Evolutionary conservation across 2,888 invertebrate species (phyloP).

Genomic region (Dione vanillae): DNA sequence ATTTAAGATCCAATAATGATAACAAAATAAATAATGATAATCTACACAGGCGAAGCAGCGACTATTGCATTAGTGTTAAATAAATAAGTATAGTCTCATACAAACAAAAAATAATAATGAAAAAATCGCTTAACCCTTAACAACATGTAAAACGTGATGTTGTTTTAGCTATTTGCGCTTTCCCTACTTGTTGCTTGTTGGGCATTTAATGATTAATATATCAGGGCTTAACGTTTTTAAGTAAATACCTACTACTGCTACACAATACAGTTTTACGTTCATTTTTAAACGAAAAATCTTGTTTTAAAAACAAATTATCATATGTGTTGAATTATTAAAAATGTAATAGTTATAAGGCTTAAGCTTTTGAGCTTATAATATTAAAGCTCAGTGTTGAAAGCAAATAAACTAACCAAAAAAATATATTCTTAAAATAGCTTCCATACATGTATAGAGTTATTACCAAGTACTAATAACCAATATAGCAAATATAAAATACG

Average conservation of each 20-base stretch:
- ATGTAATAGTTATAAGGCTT: background rate
- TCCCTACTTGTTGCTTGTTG: slow-evolving; percentile 16
- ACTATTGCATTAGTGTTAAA: too few species aligned
- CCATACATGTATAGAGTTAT: background rate
- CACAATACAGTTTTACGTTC: background rate
- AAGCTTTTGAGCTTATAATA: background rate
- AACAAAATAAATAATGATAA: too few species aligned
- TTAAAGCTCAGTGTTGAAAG: background rate
- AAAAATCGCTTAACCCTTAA: slow-evolving; percentile 8
- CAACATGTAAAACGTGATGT: background rate
- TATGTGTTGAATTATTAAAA: background rate
- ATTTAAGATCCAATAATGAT: too few species aligned
- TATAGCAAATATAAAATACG: background rate
- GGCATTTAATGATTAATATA: slow-evolving; percentile 11
- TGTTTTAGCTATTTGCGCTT: slow-evolving; percentile 14
- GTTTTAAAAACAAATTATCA: too few species aligned
- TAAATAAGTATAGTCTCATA: background rate
- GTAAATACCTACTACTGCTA: background rate
- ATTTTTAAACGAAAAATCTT: background rate
- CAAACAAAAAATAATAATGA: background rate
- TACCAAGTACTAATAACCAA: background rate
- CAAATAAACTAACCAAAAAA: too few species aligned
- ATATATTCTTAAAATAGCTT: background rate
- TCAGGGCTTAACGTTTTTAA: slow-evolving; percentile 12
- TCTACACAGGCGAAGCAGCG: too few species aligned